Percentiles rank a stretch among this genome's conserved stretches.
Conservation (phyloP, 2,797 vertebrate species). For the Knipowitschia caucasica region DNA sequence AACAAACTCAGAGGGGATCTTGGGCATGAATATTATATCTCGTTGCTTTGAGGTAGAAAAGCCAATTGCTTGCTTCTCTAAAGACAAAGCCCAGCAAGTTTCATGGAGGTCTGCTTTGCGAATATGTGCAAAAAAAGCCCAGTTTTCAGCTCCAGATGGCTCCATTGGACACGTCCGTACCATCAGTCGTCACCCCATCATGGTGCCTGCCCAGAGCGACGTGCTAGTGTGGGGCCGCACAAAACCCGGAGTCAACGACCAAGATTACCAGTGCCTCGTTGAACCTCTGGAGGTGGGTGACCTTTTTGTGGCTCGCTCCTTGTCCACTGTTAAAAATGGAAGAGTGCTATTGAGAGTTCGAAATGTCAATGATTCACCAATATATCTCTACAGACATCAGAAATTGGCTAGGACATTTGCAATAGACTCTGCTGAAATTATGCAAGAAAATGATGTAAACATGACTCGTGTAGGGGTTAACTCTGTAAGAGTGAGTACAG, state of each 20-base stretch:
- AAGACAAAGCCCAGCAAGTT: too few species aligned
- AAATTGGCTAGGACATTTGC: background rate
- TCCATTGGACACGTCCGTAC: background rate
- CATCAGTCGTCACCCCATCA: background rate
- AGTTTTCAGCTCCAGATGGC: background rate
- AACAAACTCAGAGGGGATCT: background rate
- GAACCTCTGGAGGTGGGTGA: background rate
- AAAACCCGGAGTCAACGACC: background rate
- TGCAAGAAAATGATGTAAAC: background rate
- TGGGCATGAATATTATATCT: too few species aligned
- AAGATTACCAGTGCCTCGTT: background rate
- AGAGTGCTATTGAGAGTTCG: background rate
- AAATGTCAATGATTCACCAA: background rate
- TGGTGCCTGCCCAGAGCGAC: background rate
- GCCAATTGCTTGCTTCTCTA: too few species aligned
- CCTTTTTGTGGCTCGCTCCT: background rate
- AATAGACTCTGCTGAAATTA: background rate
- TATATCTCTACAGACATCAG: background rate
- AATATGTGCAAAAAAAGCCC: background rate
- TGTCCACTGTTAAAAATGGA: background rate
- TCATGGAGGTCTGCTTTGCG: too few species aligned
- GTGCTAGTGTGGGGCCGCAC: background rate
- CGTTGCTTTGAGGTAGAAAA: too few species aligned
- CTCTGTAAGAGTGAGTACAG: background rate
- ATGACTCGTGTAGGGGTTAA: background rate